Percentiles rank a stretch among this genome's conserved stretches.
Conservation (phyloP, 2,113 vertebrate species). For the Kobus ellipsiprymnus region DNA sequence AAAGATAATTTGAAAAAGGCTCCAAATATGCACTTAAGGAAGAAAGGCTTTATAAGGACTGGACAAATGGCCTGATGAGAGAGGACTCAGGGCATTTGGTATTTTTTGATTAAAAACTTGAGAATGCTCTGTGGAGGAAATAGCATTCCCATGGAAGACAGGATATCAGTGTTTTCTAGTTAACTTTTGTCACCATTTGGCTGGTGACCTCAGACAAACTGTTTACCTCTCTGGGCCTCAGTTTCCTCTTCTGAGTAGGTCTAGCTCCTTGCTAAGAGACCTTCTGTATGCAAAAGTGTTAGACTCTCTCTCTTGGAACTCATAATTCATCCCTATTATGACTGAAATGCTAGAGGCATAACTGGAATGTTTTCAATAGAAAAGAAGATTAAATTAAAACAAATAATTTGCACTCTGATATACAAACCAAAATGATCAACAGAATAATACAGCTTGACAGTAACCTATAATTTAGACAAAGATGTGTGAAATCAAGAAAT, state of each 20-base stretch:
- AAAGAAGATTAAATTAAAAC: constrained; percentile 27
- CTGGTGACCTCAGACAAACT: neutral
- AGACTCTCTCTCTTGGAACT: neutral
- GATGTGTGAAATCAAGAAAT: constrained; percentile 29
- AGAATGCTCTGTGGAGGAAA: neutral
- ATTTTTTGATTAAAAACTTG: neutral
- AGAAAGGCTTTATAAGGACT: neutral
- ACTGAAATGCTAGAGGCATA: neutral
- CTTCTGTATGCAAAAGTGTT: neutral
- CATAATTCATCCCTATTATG: neutral
- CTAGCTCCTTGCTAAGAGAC: neutral
- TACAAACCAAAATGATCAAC: neutral
- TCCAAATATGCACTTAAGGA: neutral
- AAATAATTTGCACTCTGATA: constrained; percentile 10
- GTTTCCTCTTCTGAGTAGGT: neutral
- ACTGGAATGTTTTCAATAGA: neutral
- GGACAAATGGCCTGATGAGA: neutral
- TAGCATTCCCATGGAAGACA: neutral
- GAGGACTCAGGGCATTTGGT: neutral
- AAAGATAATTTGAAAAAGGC: neutral
- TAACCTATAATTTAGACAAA: neutral
- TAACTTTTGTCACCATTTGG: neutral
- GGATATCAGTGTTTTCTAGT: neutral
- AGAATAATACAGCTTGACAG: neutral
- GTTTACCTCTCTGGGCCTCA: neutral